Base-by-base conservation (phyloP, 2,113 vertebrate genomes). In the Catharus bicknelli region DNA sequence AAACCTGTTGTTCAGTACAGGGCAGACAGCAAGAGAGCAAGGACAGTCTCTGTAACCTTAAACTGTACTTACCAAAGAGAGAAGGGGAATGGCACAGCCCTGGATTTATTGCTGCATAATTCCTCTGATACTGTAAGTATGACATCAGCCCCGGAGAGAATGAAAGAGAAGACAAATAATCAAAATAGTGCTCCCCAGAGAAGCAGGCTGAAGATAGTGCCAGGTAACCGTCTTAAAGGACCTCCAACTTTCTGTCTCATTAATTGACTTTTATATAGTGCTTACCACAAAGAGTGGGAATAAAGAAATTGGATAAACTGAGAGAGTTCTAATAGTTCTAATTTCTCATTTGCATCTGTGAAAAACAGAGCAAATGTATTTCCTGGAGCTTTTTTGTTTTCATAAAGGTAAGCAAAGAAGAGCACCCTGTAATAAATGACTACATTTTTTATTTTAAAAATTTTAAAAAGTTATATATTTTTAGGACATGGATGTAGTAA, bases 161-260 rank as follows among this genome's bases (percentile, higher is more conserved):
- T 57, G 92, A 91, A 96, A 95, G 21, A 89, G 68, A 90, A 94
- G 53, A 86, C 86, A 77, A 88, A 90, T 57, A 47, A 86, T 70
- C 82, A 75, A 88, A 95, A 88, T 19, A 77, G 17, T 17, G 4
- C 10, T 95, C 94, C 82, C 82, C n/a, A 61, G 73, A 80, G 92
- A 51, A 86, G 22, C 16, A 72, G 8, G 9, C 26, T 89, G 50
- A 80, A 86, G 58, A 57, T 23, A 68, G 32, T 38, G 45, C 63
- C 73, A 91, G 93, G 68, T 82, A 90, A 67, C 72, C 25, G 6
- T 64, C 72, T 58, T 79, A 84, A 70, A 72, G 50, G 34, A 84
- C 50, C 58, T 93, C 74, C 81, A 23, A 38, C 40, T 62, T 91
- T 66, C 58, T 66, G 6, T 27, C 54, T 85, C 36, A 42, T 70